Base-by-base conservation (phyloP, 2,888 invertebrate genomes). In the Euproctis similis region DNA sequence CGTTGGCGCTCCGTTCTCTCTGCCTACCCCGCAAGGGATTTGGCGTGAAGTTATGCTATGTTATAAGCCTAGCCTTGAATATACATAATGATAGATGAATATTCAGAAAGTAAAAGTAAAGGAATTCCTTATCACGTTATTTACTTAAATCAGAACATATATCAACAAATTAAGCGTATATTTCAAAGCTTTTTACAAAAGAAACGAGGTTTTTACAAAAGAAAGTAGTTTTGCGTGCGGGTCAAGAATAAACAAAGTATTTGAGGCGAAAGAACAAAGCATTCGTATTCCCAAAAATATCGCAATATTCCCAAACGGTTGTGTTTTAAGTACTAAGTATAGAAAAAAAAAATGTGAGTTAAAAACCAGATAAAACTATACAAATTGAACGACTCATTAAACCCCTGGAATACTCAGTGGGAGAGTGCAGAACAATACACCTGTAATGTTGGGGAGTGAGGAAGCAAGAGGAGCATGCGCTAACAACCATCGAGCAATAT, bases 401-500 rank as follows among this genome's bases (percentile, higher is more conserved):
- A 32, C 32, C 29, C 35, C 38, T 39, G 39, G 30, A 36, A 34
- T 24, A 42, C 14, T 4, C 12, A 39, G 37, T 34, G 39, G 42
- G 37, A 4, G 34, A 11, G 50, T 56, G 47, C 45, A 46, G 26
- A 34, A 36, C 29, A 37, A 35, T 42, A 39, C 44, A 47, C 40
- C 34, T 34, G 39, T 32, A 24, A 36, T 44, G 33, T 40, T 30
- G 59, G 56, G 52, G n/a, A n/a, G 63, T 63, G 59, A 52, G 46
- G 39, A 73, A 75, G 77, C 78, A 76, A 76, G 74, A 75, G 73
- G 71, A 69, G 61, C 81, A 81, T 82, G 84, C 81, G 80, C 74
- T 71, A 61, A 71, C 81, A 81, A 82, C 76, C 84, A 77, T 77
- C 77, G 49, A 64, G 47, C 48, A 46, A 47, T 48, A 44, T 16